These are phyloP conservation scores for Heliornis fulica DNA, from an alignment of 2,113 vertebrate species.

Conservation along the genomic window DNA sequence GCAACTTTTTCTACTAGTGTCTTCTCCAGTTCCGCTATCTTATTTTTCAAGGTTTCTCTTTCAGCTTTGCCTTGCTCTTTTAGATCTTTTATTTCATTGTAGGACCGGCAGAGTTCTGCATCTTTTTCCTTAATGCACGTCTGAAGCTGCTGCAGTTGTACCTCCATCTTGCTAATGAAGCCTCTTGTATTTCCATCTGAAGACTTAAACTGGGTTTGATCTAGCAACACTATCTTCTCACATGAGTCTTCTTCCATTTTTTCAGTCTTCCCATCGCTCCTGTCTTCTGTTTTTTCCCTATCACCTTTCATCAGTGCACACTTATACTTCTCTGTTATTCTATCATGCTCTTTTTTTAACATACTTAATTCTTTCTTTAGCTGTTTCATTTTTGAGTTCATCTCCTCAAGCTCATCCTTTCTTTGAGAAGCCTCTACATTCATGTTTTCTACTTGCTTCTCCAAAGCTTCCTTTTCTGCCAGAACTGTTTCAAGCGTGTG, in stretches of 20 bases:
- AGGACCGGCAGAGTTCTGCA: constrained; percentile 73
- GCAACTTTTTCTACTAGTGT: constrained; percentile 82
- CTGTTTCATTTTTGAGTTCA: constrained; percentile 76
- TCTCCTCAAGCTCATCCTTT: constrained; percentile 76
- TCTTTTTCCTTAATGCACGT: constrained; percentile 76
- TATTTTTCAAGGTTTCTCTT: constrained; percentile 70
- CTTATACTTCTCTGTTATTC: constrained; percentile 49
- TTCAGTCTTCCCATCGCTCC: not conserved
- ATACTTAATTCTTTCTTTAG: constrained; percentile 74
- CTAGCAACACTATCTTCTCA: constrained; percentile 67
- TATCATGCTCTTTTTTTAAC: constrained; percentile 71
- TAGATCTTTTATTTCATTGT: constrained; percentile 71
- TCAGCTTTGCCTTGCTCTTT: constrained; percentile 71
- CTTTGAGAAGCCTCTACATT: constrained; percentile 33
- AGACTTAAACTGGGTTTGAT: constrained; percentile 71
- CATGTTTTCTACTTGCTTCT: constrained; percentile 65
- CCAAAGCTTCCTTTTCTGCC: constrained; percentile 69
- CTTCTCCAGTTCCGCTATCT: constrained; percentile 79
- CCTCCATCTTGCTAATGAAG: constrained; percentile 63
- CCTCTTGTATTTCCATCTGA: constrained; percentile 72
- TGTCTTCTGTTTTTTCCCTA: not conserved
- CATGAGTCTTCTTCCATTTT: constrained; percentile 57
- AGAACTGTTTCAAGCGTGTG: constrained; percentile 59
- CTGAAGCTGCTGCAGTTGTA: constrained; percentile 77
- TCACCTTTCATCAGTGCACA: not conserved